Evolutionary conservation across 2,888 invertebrate species (phyloP).

Genomic region (Brachypterus glaber): DNA sequence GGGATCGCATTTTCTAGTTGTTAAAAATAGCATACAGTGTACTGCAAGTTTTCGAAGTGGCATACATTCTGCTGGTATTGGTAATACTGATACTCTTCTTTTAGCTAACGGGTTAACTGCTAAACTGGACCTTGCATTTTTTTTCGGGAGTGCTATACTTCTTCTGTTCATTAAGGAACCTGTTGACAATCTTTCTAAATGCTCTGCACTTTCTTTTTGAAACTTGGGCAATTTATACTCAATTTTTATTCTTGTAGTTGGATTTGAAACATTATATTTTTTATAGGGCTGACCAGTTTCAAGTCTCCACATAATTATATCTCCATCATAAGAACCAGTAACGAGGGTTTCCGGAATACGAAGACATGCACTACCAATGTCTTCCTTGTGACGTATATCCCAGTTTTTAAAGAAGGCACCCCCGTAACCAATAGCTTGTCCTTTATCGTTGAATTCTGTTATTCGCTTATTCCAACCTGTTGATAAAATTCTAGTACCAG

Average conservation of each 20-base stretch:
- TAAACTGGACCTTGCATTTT: constrained; percentile 31
- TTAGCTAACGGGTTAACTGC: not conserved
- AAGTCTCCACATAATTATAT: constrained; percentile 70
- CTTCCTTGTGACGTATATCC: constrained; percentile 63
- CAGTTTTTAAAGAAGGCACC: constrained; percentile 50
- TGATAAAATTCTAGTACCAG: constrained; percentile 54
- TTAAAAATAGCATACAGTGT: constrained; percentile 58
- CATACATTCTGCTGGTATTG: constrained; percentile 19
- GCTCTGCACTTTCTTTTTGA: not conserved
- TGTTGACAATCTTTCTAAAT: constrained; percentile 3
- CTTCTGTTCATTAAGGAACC: not conserved
- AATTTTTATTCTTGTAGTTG: constrained; percentile 49
- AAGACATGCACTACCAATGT: constrained; percentile 61
- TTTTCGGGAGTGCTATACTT: constrained; percentile 9
- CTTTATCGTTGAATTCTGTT: constrained; percentile 55
- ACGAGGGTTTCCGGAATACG: constrained; percentile 59
- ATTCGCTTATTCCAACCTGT: constrained; percentile 71
- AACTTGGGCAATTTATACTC: constrained; percentile 40
- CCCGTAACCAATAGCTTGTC: constrained; percentile 43
- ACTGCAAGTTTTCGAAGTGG: constrained; percentile 49
- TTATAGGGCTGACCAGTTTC: constrained; percentile 70
- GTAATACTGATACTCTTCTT: not conserved
- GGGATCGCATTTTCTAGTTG: constrained; percentile 47
- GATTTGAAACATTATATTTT: constrained; percentile 45
- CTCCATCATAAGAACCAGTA: constrained; percentile 69